These are phyloP conservation scores for Enteromius viviparus DNA, from an alignment of 2,797 vertebrate species.

Conservation along the genomic window DNA sequence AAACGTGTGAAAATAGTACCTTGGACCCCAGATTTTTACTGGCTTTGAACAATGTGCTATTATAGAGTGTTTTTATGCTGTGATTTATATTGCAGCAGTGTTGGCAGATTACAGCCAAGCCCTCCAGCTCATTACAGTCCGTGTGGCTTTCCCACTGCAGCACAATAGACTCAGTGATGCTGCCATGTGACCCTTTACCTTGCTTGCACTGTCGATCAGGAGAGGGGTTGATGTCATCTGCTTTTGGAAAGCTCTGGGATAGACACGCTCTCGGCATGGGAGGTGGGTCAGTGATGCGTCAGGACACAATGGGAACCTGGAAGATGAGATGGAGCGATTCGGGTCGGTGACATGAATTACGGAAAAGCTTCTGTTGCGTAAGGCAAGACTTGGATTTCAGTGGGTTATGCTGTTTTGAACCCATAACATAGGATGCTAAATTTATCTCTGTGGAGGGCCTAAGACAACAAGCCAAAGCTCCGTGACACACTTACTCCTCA, in stretches of 20 bases:
- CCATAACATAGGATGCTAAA: conserved; percentile 74
- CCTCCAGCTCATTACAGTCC: conserved; percentile 76
- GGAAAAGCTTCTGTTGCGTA: conserved; percentile 75
- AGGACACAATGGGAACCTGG: conserved; percentile 75
- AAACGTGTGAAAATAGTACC: conserved; percentile 70
- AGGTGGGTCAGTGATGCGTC: conserved; percentile 73
- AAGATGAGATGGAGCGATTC: conserved; percentile 73
- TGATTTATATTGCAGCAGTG: conserved; percentile 74
- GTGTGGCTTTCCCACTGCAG: conserved; percentile 68
- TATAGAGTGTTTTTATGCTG: conserved; percentile 71
- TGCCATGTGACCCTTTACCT: conserved; percentile 76
- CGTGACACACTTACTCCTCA: conserved; percentile 83
- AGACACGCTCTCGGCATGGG: conserved; percentile 71
- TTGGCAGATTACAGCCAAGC: conserved; percentile 70
- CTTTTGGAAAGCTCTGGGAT: conserved; percentile 70
- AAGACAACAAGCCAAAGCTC: conserved; percentile 75
- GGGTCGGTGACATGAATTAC: conserved; percentile 70
- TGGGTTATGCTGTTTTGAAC: conserved; percentile 71
- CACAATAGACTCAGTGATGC: conserved; percentile 76
- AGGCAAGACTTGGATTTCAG: conserved; percentile 69
- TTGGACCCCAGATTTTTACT: conserved; percentile 72
- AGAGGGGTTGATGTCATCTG: conserved; percentile 77
- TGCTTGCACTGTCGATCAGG: conserved; percentile 71
- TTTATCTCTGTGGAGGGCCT: conserved; percentile 72
- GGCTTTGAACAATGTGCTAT: conserved; percentile 79